A percentile compares a stretch with the other conserved stretches of the same genome.
Conservation (phyloP, 92 coral and sea anemone genomes). For the Palythoa grandis region DNA sequence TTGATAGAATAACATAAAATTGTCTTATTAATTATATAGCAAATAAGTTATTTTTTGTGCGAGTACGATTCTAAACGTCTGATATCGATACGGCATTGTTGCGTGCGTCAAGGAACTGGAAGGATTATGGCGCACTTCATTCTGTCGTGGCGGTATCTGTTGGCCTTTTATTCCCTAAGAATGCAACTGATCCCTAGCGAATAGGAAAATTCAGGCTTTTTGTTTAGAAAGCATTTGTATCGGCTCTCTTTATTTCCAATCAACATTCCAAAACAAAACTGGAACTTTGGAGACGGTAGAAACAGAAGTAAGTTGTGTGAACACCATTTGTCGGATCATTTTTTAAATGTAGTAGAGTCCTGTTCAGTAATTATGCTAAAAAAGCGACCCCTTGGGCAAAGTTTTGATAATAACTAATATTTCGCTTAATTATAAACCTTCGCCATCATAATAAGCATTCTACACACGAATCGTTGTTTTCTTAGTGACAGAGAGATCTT, state of each 20-base stretch:
- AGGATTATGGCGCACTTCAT: not conserved
- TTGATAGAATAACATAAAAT: not conserved
- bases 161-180: slow-evolving; percentile 24
- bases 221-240: slow-evolving; percentile 33
- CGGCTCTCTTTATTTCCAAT: slow-evolving; percentile 24
- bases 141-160: slow-evolving; percentile 28
- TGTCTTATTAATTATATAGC: not conserved
- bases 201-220: slow-evolving; percentile 56
- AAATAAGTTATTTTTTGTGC: not conserved
- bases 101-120: slow-evolving; percentile 7
- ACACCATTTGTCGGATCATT: not conserved
- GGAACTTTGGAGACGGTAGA: not conserved
- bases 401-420: not conserved
- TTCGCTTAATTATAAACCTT: slow-evolving; percentile 11
- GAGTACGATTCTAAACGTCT: not conserved
- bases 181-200: slow-evolving; percentile 11
- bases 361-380: not conserved
- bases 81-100: not conserved
- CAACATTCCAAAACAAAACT: slow-evolving; percentile 8
- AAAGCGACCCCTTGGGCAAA: slow-evolving; percentile 4
- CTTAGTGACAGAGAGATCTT: slow-evolving; percentile 58
- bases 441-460: not conserved
- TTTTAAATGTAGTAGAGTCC: not conserved
- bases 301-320: not conserved
- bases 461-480: slow-evolving; percentile 34